Percentiles rank a stretch among this genome's conserved stretches.
phyloP scores from a whole-genome alignment of 1,140 invertebrate genomes.

The Bombus sylvicola region DNA sequence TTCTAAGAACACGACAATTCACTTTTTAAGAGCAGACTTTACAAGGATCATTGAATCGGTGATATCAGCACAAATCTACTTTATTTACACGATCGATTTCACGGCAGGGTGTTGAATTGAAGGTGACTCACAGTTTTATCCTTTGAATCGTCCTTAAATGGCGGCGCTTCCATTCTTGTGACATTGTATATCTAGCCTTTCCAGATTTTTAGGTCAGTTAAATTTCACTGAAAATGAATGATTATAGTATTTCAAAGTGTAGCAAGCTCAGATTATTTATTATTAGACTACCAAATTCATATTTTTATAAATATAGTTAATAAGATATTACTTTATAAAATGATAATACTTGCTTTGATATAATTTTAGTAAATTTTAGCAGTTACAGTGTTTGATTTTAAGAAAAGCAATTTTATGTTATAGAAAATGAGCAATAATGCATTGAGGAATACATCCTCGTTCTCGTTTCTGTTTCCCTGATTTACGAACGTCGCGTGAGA shows the following conservation, averaged over 20 bases:
- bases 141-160: neutral
- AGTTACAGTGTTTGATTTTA: neutral
- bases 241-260: neutral
- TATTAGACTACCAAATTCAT: neutral
- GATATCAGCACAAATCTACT: neutral
- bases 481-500: slow-evolving; percentile 27
- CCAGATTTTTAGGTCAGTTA: neutral
- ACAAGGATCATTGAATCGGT: neutral
- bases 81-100: slow-evolving; percentile 9
- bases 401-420: neutral
- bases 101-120: neutral
- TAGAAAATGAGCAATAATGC: neutral
- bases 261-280: neutral
- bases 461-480: slow-evolving; percentile 19
- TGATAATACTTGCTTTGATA: neutral
- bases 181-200: neutral
- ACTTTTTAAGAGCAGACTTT: neutral
- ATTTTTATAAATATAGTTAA: too few relatives aligned
- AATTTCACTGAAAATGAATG: neutral
- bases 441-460: neutral
- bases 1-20: slow-evolving; percentile 8
- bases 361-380: neutral
- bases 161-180: neutral
- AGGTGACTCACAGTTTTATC: slow-evolving; percentile 2
- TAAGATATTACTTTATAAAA: neutral